Percentiles rank a stretch among this genome's conserved stretches.
These are phyloP conservation scores for Ursus arctos DNA, from an alignment of 2,113 vertebrate species.

Conservation along the genomic window DNA sequence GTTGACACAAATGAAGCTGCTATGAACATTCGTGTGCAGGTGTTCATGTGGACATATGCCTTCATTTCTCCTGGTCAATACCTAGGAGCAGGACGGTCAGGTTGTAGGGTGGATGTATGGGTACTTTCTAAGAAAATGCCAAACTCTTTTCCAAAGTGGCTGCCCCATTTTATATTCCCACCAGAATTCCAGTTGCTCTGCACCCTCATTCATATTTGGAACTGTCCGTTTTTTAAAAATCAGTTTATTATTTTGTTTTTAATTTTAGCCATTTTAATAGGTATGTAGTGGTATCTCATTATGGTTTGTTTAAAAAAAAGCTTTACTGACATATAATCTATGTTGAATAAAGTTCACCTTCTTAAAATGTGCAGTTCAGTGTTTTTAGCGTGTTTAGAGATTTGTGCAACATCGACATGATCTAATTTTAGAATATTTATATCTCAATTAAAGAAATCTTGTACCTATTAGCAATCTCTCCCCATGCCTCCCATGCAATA, in stretches of 20 bases:
- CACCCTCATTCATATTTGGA: background rate
- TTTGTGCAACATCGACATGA: background rate
- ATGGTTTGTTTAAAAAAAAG: background rate
- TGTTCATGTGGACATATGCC: background rate
- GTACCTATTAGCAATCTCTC: background rate
- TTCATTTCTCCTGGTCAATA: background rate
- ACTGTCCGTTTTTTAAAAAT: background rate
- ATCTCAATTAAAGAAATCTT: background rate
- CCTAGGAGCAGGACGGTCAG: background rate
- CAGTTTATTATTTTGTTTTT: background rate
- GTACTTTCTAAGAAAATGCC: background rate
- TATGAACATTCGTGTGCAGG: background rate
- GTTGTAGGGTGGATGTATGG: background rate
- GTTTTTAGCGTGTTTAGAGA: slow-evolving; percentile 10
- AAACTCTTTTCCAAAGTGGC: background rate
- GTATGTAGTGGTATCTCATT: slow-evolving; percentile 15
- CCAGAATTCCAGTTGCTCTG: background rate
- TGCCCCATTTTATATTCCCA: background rate
- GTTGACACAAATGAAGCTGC: background rate
- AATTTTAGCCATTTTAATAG: background rate
- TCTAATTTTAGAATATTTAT: slow-evolving; percentile 38
- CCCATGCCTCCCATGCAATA: background rate
- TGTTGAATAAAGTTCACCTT: background rate
- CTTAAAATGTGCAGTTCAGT: background rate
- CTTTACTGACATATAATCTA: slow-evolving; percentile 20